Evolutionary conservation across 2,888 invertebrate species (phyloP).

Genomic region (Pachydiplax longipennis): DNA sequence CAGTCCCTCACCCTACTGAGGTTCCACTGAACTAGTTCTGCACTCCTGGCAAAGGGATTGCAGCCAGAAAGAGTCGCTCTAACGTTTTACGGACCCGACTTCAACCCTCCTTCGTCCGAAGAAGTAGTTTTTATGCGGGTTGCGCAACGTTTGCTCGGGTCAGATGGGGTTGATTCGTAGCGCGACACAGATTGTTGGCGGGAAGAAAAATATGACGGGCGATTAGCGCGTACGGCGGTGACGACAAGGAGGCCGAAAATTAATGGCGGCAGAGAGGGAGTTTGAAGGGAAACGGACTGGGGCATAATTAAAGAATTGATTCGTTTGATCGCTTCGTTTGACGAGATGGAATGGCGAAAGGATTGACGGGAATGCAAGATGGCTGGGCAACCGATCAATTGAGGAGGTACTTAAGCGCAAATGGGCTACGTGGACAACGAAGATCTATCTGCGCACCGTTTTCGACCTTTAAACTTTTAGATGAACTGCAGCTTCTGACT

Average conservation of each 20-base stretch:
- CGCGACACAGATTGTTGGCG: background rate
- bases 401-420: too few species aligned
- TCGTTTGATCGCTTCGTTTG: background rate
- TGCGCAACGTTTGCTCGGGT: background rate
- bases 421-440: too few species aligned
- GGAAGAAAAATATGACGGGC: background rate
- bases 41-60: background rate
- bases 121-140: background rate
- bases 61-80: background rate
- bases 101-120: background rate
- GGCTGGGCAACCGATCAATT: background rate
- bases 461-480: too few species aligned
- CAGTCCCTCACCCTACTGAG: background rate
- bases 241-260: background rate
- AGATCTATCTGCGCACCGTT: too few species aligned
- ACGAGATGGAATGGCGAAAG: background rate
- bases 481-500: too few species aligned
- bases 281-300: too few species aligned
- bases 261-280: background rate
- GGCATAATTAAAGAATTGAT: too few species aligned
- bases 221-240: background rate
- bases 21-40: conserved; percentile 12
- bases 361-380: background rate
- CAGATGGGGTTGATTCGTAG: background rate
- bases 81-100: background rate